These are phyloP conservation scores for Regulus satrapa DNA, from an alignment of 2,113 vertebrate genomes.

Conservation along the genomic window DNA sequence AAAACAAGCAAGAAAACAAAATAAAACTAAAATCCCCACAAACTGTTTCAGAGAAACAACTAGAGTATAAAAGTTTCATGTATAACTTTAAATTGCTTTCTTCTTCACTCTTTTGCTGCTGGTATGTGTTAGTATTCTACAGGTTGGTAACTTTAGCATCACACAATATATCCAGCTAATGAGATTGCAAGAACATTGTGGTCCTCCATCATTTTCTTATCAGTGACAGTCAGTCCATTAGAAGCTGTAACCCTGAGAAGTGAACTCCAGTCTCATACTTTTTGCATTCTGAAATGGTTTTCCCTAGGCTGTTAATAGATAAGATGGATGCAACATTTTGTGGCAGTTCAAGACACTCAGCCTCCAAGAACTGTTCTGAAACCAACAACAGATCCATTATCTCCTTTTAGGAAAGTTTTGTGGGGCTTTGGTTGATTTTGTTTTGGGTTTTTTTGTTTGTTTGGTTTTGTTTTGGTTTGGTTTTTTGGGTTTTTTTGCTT, in stretches of 20 bases:
- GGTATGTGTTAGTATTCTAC: conserved; percentile 52
- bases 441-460: no score
- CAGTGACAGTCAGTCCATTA: conserved; percentile 75
- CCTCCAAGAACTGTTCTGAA: conserved; percentile 52
- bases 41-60: neutral
- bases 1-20: neutral
- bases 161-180: conserved; percentile 69
- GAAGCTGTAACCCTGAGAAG: conserved; percentile 61
- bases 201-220: conserved; percentile 75
- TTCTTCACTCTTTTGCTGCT: neutral
- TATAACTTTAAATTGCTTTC: conserved; percentile 58
- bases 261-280: conserved; percentile 67
- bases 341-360: conserved; percentile 51
- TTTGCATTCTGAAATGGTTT: conserved; percentile 65
- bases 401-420: conserved; percentile 35
- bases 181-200: conserved; percentile 63
- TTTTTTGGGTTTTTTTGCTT: no score
- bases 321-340: conserved; percentile 56
- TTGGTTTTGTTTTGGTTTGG: no score
- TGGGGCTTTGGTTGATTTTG: no score
- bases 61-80: conserved; percentile 24
- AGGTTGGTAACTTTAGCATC: conserved; percentile 37
- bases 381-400: conserved; percentile 50
- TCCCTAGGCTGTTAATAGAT: conserved; percentile 60
- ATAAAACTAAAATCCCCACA: neutral